Evolutionary conservation across 2,113 vertebrate species (phyloP).

Genomic region (Odocoileus hemionus): DNA sequence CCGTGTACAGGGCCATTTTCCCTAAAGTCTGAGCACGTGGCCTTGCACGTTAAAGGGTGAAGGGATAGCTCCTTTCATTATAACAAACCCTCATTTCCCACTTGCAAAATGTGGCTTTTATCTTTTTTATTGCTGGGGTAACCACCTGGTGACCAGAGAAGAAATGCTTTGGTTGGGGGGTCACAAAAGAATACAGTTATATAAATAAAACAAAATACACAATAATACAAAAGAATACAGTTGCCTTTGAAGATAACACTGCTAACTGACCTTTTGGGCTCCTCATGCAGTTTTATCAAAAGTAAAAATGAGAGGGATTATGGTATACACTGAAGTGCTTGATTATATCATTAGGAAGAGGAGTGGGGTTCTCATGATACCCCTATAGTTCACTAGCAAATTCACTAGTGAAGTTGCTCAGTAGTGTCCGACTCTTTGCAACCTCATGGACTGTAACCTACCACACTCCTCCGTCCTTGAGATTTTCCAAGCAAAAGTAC

Average conservation of each 20-base stretch:
- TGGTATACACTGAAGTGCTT: background rate
- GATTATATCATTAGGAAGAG: background rate
- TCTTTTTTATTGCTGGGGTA: background rate
- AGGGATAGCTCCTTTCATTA: background rate
- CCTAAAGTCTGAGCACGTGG: background rate
- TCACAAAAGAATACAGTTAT: background rate
- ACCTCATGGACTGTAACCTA: background rate
- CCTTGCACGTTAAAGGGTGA: background rate
- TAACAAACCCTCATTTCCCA: background rate
- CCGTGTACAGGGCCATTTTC: background rate
- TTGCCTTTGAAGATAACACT: background rate
- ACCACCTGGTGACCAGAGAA: background rate
- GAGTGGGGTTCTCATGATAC: background rate
- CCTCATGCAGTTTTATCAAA: background rate
- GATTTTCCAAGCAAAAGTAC: background rate
- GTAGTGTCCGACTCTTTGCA: accelerated
- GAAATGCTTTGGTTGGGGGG: background rate
- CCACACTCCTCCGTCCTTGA: accelerated
- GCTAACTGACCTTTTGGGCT: background rate
- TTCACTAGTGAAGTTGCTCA: background rate
- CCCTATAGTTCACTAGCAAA: background rate
- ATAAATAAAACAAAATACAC: too few species aligned
- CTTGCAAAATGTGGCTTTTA: background rate
- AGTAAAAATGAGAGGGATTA: background rate
- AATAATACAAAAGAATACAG: background rate